phyloP scores from a whole-genome alignment of 2,797 vertebrate species.

The Philypnodon macrostomus region DNA sequence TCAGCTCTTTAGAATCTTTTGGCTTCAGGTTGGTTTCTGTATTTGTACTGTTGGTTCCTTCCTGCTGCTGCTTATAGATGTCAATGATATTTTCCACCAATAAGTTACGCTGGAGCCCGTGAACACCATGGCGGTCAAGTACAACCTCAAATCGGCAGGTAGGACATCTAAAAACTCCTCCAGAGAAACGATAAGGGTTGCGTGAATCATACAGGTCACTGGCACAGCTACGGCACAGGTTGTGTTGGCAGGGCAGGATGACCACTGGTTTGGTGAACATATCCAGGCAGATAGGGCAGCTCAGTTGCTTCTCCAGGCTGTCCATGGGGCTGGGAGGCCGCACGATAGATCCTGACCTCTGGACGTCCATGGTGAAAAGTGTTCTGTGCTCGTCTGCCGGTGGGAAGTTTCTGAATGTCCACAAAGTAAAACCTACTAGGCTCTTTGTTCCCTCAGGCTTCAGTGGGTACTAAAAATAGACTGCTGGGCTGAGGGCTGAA shows the following conservation, averaged over 20 bases:
- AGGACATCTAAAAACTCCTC: constrained; percentile 93
- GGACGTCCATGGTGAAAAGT: constrained; percentile 72
- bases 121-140: constrained; percentile 93
- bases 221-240: constrained; percentile 80
- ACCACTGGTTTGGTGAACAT: constrained; percentile 86
- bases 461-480: constrained; percentile 5
- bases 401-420: constrained; percentile 7
- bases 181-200: constrained; percentile 84
- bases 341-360: constrained; percentile 73
- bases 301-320: constrained; percentile 82
- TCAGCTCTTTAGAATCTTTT: constrained; percentile 82
- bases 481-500: background rate
- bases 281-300: constrained; percentile 83
- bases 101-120: constrained; percentile 93
- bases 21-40: constrained; percentile 78
- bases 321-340: constrained; percentile 79
- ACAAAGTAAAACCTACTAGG: constrained; percentile 8
- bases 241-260: constrained; percentile 83
- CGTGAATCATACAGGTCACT: constrained; percentile 82
- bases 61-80: constrained; percentile 94
- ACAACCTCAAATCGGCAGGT: constrained; percentile 96
- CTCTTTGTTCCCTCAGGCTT: constrained; percentile 6
- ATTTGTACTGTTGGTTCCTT: constrained; percentile 43
- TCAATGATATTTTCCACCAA: constrained; percentile 98
- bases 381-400: background rate